Conservation (phyloP, 2,888 invertebrate species). For the Phengaris arion region DNA sequence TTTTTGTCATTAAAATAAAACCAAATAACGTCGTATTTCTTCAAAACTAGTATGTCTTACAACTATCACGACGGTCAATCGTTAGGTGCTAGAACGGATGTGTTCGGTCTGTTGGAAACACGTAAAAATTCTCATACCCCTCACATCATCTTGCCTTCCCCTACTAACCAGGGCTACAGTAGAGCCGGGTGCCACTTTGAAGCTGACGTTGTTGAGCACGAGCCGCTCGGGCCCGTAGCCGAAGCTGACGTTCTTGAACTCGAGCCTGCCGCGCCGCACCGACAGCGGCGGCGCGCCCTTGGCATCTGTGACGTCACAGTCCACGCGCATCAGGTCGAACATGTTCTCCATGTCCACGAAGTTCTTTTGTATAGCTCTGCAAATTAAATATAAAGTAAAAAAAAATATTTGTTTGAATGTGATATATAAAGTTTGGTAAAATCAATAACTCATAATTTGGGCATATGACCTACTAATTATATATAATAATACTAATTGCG, state of each 20-base stretch:
- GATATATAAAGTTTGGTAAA: too few species aligned
- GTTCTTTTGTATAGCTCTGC: constrained; percentile 96
- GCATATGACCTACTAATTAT: too few species aligned
- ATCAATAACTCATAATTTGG: too few species aligned
- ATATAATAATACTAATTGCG: too few species aligned
- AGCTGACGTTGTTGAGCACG: constrained; percentile 88
- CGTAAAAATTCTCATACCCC: too few species aligned
- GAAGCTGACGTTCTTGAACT: constrained; percentile 94
- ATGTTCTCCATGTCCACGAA: constrained; percentile 99
- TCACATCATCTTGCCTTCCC: too few species aligned
- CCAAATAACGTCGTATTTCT: too few species aligned
- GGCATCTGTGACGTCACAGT: constrained; percentile 91
- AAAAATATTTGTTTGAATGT: neutral
- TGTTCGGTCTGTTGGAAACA: too few species aligned
- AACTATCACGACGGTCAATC: too few species aligned
- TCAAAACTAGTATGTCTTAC: too few species aligned
- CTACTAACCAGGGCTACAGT: constrained; percentile 87
- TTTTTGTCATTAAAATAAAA: too few species aligned
- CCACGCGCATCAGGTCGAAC: constrained; percentile 95
- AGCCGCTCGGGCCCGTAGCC: constrained; percentile 89
- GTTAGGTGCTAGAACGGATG: too few species aligned
- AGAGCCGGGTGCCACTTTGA: constrained; percentile 89
- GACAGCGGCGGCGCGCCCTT: constrained; percentile 86
- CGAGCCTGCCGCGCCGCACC: constrained; percentile 86
- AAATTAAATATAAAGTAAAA: neutral